Conservation (phyloP, 2,888 invertebrate genomes). For the Alviniconcha strummeri region DNA sequence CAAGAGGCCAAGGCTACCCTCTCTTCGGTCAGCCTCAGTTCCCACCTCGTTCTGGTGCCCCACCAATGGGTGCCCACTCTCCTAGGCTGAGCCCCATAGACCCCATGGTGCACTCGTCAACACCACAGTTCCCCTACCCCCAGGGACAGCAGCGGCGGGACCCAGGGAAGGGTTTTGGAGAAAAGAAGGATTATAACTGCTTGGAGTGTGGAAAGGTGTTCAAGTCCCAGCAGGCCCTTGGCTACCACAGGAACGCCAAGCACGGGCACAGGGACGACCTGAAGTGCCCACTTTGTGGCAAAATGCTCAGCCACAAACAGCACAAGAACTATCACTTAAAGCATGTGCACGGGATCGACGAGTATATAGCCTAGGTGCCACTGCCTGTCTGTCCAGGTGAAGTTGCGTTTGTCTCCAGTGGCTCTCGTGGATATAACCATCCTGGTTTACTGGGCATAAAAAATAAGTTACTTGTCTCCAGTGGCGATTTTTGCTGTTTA, state of each 20-base stretch:
- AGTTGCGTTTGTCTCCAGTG: no score
- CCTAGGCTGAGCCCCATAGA: conserved; percentile 14
- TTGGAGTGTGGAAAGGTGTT: conserved; percentile 20
- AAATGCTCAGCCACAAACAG: conserved; percentile 19
- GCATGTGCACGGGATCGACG: conserved; percentile 1
- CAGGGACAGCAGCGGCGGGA: not conserved
- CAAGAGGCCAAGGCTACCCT: not conserved
- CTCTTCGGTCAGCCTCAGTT: conserved; percentile 13
- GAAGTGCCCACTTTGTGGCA: conserved; percentile 16
- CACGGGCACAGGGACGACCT: conserved; percentile 3
- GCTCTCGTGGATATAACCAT: no score
- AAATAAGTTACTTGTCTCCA: no score
- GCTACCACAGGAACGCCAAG: conserved; percentile 22
- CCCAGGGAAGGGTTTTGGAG: not conserved
- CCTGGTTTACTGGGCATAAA: no score
- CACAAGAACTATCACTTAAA: conserved; percentile 26
- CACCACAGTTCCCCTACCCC: conserved; percentile 12
- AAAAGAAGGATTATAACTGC: not conserved
- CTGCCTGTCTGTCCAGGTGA: no score
- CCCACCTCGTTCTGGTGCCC: not conserved
- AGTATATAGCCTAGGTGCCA: not conserved
- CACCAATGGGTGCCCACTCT: not conserved
- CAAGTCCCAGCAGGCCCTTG: conserved; percentile 13
- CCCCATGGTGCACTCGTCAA: conserved; percentile 15
- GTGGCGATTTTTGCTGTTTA: no score